Conservation (phyloP, 2,888 invertebrate species). For the Deroplatys truncata region DNA sequence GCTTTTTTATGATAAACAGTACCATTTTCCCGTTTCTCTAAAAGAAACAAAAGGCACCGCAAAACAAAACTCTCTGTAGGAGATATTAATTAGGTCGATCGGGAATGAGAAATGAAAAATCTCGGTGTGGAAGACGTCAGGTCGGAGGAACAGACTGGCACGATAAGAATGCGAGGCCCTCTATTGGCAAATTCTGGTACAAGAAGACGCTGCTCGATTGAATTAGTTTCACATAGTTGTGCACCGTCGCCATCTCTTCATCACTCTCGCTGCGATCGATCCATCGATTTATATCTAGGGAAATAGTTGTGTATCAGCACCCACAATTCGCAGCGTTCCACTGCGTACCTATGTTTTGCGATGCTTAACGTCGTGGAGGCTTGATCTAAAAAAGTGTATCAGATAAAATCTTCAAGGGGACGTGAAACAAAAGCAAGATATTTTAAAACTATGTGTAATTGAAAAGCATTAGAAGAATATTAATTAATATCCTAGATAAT, state of each 20-base stretch:
- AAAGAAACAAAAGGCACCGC: background rate
- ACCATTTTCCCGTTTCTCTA: background rate
- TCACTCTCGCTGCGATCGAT: background rate
- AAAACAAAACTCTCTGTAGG: background rate
- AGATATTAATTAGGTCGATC: background rate
- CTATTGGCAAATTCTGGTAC: slow-evolving; percentile 9
- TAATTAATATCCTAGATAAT: no score
- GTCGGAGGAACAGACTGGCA: background rate
- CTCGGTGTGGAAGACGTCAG: background rate
- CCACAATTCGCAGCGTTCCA: background rate
- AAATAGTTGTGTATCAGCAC: background rate
- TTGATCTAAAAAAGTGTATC: no score
- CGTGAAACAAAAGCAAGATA: no score
- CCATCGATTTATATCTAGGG: background rate
- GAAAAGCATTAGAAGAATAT: no score
- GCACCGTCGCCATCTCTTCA: background rate
- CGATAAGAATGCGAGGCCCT: background rate
- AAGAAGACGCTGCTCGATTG: background rate
- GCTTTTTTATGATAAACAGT: no score
- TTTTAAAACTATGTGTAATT: no score
- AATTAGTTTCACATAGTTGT: background rate
- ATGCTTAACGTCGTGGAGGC: no score
- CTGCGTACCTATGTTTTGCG: background rate
- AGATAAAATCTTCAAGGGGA: no score
- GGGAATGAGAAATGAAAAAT: background rate